Base-by-base conservation (phyloP, 2,797 vertebrate species). In the Pseudocheirus occidentalis region DNA sequence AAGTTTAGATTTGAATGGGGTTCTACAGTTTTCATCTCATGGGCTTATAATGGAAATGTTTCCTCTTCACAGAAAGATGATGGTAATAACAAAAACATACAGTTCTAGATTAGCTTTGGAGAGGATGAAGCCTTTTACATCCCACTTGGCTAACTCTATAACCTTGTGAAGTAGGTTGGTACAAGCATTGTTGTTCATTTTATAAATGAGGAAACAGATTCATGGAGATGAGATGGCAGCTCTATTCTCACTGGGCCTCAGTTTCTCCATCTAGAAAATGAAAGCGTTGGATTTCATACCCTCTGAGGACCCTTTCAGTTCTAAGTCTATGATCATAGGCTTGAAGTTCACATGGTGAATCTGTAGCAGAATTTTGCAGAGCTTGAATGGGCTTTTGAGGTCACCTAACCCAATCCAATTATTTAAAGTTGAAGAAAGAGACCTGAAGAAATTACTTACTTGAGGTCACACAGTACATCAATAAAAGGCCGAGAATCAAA, bases 1-100 rank as follows among this genome's bases (percentile, higher is more conserved):
- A 96, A 96, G 58, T 90, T 95, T 55, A 90, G 56, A 34, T 40
- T 95, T 90, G 62, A 59, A 94, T 94, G 94, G 28, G 53, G 53
- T 92, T 56, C 13, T 52, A 9, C 6, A 24, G 73, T 81, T 81
- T 81, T 81, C 9, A 81, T 81, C 40, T 81, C 73, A 24, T 81
- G 40, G 73, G 40, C 40, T 46, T 81, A 46, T 81, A 21, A 0
- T 81, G 40, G 73, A n/a, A 46, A 81, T 81, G 73, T 24, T 81
- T 10, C n/a, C 6, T 81, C 6, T 27, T 1, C 46, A 81, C 9
- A 81, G 73, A 46, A 46, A 81, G 24, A 40, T 21, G 40, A 81
- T 81, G 21, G 40, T 46, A 66, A n/a, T n/a, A 73, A 40, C 7
- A 59, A 59, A 10, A 81, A 81, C 2, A 11, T 10, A 27, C 2